Conservation (phyloP, 2,113 vertebrate genomes). For the Oxyruncus cristatus region DNA sequence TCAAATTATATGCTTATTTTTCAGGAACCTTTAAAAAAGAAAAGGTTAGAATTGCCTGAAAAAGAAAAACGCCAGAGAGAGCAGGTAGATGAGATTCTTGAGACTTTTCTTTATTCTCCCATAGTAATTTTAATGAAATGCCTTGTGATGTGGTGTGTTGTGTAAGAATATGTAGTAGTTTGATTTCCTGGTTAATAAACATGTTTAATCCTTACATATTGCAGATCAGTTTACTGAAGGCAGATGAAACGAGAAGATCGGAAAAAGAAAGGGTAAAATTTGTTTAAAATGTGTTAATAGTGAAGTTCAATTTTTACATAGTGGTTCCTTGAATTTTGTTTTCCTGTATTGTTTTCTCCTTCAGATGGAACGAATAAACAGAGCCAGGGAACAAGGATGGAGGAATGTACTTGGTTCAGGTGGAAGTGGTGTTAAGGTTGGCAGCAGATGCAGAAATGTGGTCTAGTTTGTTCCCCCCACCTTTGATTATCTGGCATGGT, state of each 20-base stretch:
- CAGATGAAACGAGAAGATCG: conserved; percentile 86
- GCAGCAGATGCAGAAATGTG: conserved; percentile 52
- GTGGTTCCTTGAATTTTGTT: conserved; percentile 62
- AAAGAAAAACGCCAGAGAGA: conserved; percentile 88
- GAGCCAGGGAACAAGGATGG: conserved; percentile 97
- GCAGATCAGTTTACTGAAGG: conserved; percentile 86
- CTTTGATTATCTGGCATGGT: not conserved
- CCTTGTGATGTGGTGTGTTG: not conserved
- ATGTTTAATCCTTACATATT: conserved; percentile 46
- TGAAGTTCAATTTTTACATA: not conserved
- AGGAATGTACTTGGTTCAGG: conserved; percentile 88
- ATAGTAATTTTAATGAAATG: not conserved
- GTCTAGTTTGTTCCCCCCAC: not conserved
- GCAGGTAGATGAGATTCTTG: conserved; percentile 78
- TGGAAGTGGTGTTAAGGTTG: conserved; percentile 84
- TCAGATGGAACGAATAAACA: conserved; percentile 92
- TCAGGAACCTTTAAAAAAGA: conserved; percentile 86
- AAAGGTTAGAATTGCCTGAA: conserved; percentile 82
- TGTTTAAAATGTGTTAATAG: not conserved
- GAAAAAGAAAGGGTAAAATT: conserved; percentile 89
- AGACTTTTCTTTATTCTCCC: not conserved
- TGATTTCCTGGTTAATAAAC: not conserved
- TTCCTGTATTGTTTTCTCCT: conserved; percentile 61
- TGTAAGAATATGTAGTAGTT: not conserved
- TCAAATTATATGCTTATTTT: conserved; percentile 49